Evolutionary conservation across 2,113 vertebrate genomes (phyloP).

Genomic region (Motacilla alba): DNA sequence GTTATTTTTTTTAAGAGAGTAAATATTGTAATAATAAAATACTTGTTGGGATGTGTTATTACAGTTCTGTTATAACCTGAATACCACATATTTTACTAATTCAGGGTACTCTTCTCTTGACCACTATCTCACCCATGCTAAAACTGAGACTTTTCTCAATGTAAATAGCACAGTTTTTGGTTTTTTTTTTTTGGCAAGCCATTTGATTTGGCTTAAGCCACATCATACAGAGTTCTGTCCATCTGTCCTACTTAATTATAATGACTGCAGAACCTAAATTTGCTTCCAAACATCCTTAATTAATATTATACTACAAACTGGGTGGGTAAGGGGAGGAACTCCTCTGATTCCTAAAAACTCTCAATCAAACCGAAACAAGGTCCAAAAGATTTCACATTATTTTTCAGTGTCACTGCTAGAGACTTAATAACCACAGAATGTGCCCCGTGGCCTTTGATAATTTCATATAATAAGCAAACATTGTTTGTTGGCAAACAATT

Average conservation of each 20-base stretch:
- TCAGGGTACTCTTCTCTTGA: neutral
- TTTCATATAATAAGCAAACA: neutral
- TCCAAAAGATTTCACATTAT: neutral
- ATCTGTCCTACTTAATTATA: conserved; percentile 19
- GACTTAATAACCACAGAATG: neutral
- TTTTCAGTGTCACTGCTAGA: neutral
- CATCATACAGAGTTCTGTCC: conserved; percentile 7
- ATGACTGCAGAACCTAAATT: conserved; percentile 18
- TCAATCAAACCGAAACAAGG: conserved; percentile 7
- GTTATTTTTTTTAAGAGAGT: neutral
- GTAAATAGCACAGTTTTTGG: neutral
- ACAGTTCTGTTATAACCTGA: neutral
- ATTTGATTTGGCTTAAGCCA: neutral
- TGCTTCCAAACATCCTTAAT: conserved; percentile 49
- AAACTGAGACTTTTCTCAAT: neutral
- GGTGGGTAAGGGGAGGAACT: neutral
- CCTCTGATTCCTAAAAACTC: neutral
- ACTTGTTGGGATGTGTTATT: neutral
- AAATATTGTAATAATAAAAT: neutral
- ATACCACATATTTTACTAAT: neutral
- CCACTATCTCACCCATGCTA: neutral
- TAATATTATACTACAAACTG: conserved; percentile 22
- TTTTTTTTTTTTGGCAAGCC: neutral
- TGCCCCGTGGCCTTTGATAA: neutral
- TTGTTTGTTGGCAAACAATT: neutral